Base-by-base conservation (phyloP, 2,888 invertebrate genomes). In the Petrolisthes manimaculis region DNA sequence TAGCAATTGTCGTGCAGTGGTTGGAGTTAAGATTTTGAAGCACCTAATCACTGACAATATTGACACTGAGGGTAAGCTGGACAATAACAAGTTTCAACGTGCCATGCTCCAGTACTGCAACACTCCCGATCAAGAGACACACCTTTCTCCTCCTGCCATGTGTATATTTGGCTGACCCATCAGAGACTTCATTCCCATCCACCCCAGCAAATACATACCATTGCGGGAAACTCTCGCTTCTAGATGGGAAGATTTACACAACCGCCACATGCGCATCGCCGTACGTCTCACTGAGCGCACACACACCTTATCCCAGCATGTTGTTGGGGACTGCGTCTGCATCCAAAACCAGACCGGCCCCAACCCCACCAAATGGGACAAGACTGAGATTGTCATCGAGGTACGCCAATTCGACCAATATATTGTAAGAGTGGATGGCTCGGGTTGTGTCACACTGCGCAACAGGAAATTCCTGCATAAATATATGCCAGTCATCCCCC, bases 121-220 rank as follows among this genome's bases (percentile, higher is more conserved):
- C 78, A 86, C 86, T 1, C 89, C 86, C 77, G 89, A 86, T 78
- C n/a, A 54, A 6, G 86, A 89, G 54, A 89, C 83, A 56, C 53
- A 78, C 37, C 8, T 82, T 1, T 89, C 55, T 37, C 86, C 89
- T 5, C 86, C 89, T 5, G 86, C 86, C 9, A 82, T 83, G 83
- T 77, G 86, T 53, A 56, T 89, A 54, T 89, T 86, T 51, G 86
- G 86, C 21, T 82, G 56, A 18, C 83, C 83, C 24, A 88, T 88
- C 6, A 77, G 53, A 37, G 88, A 88, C 61, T 85, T 85, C 85
- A 85, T 88, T 67, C 51, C 51, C 77, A 51, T 77, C 24, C 51
- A 37, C 14, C 77, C 77, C 37, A 51, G 77, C 37, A 24, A 51
- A 37, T 77, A 77, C 78, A 77, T 37, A 8, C 2, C 87, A 14